Conservation (phyloP, 2,113 vertebrate species). For the Nibea coibor region DNA sequence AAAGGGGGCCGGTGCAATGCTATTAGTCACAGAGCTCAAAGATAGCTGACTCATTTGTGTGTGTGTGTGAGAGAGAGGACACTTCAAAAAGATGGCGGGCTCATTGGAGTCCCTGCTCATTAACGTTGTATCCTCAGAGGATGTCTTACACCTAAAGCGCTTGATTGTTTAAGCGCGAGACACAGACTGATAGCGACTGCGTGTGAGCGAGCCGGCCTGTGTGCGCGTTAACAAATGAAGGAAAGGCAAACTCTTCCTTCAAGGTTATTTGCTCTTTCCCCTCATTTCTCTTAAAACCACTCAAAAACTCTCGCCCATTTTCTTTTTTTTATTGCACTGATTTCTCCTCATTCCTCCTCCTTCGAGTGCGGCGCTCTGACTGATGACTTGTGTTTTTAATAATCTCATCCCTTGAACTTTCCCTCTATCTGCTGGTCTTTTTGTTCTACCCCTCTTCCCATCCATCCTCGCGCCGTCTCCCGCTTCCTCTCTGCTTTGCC, state of each 20-base stretch:
- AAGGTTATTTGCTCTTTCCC: conserved; percentile 54
- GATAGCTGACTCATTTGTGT: conserved; percentile 66
- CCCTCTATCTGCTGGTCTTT: background rate
- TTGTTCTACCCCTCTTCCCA: background rate
- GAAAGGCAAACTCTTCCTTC: conserved; percentile 47
- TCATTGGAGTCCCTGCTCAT: conserved; percentile 60
- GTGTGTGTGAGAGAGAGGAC: conserved; percentile 31
- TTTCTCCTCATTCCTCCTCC: background rate
- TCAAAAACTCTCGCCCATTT: conserved; percentile 3
- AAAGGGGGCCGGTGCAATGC: conserved; percentile 50
- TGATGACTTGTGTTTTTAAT: conserved; percentile 26
- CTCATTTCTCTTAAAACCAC: conserved; percentile 21
- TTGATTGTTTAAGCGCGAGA: conserved; percentile 62
- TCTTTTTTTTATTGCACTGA: background rate
- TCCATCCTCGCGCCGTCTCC: background rate
- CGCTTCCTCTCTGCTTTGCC: background rate
- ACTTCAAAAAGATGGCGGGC: conserved; percentile 67
- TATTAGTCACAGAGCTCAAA: conserved; percentile 73
- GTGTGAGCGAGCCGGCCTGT: background rate
- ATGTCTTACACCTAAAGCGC: conserved; percentile 53
- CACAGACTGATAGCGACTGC: conserved; percentile 13
- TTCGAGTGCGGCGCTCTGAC: background rate
- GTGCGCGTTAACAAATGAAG: conserved; percentile 25
- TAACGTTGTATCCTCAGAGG: conserved; percentile 61
- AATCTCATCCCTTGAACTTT: conserved; percentile 23